phyloP scores from a whole-genome alignment of 1,140 invertebrate genomes.

The Lineus longissimus region DNA sequence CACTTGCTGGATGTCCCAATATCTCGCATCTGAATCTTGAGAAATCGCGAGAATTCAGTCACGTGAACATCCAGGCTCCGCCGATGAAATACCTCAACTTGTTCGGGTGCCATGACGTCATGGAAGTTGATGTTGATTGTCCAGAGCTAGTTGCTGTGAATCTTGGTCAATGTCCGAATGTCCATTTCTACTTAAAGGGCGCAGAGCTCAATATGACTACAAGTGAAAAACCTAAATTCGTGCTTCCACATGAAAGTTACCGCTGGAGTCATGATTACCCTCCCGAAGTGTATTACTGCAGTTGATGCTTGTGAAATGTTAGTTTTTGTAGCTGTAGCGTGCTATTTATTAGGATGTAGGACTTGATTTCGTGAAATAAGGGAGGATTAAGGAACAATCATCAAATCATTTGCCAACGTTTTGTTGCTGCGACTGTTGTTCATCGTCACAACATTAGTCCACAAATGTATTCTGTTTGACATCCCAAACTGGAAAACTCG shows the following conservation, averaged over 20 bases:
- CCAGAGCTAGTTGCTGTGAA: slow-evolving; percentile 39
- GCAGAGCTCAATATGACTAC: slow-evolving; percentile 29
- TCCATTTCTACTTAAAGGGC: slow-evolving; percentile 29
- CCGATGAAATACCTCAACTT: slow-evolving; percentile 41
- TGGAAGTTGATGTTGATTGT: slow-evolving; percentile 33
- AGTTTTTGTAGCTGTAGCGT: neutral
- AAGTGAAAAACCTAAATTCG: slow-evolving; percentile 24
- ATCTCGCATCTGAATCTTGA: slow-evolving; percentile 42
- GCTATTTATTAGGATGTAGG: too few relatives aligned
- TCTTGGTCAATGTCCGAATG: slow-evolving; percentile 40
- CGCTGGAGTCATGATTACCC: slow-evolving; percentile 42
- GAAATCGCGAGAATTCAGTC: slow-evolving; percentile 35
- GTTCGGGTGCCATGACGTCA: slow-evolving; percentile 36
- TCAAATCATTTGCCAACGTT: too few relatives aligned
- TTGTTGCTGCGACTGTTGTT: too few relatives aligned
- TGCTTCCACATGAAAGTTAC: slow-evolving; percentile 28
- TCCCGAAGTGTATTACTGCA: slow-evolving; percentile 28
- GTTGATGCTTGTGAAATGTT: neutral
- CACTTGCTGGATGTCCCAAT: slow-evolving; percentile 38
- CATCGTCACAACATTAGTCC: too few relatives aligned
- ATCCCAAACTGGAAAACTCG: too few relatives aligned
- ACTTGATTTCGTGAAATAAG: too few relatives aligned
- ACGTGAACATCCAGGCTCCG: slow-evolving; percentile 28
- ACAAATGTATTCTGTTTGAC: too few relatives aligned
- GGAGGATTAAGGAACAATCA: too few relatives aligned